Conservation (phyloP, 2,113 vertebrate species). For the Anarrhichthys ocellatus region DNA sequence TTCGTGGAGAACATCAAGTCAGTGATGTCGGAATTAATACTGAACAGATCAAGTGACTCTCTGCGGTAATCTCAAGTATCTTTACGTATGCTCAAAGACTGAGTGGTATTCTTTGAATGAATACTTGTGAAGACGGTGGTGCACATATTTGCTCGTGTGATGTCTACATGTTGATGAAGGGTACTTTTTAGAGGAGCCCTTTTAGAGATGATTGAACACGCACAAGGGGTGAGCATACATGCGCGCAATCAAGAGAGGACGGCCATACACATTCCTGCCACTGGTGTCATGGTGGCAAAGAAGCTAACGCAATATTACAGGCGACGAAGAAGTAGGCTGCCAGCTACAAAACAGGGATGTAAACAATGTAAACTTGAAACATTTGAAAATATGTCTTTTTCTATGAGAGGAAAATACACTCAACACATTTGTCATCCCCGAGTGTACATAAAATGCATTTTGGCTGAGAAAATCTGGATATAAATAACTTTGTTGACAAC, state of each 20-base stretch:
- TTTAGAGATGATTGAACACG: not conserved
- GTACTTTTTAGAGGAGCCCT: not conserved
- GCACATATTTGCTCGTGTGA: not conserved
- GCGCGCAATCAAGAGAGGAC: not conserved
- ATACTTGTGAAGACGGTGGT: not conserved
- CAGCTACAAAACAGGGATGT: not conserved
- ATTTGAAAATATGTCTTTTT: not conserved
- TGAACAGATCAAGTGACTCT: constrained; percentile 22
- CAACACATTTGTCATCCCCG: not conserved
- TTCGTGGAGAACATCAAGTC: constrained; percentile 2
- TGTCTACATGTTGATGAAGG: not conserved
- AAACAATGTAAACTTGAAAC: not conserved
- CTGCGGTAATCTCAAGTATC: constrained; percentile 34
- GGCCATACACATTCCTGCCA: not conserved
- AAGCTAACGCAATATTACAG: not conserved
- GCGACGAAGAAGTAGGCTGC: not conserved
- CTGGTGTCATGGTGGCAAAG: not conserved
- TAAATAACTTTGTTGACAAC: not conserved
- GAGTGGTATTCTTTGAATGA: constrained; percentile 5
- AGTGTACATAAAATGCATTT: not conserved
- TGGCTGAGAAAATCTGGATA: not conserved
- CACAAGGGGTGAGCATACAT: not conserved
- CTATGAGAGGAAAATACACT: not conserved
- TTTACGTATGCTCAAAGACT: constrained; percentile 22
- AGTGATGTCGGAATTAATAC: constrained; percentile 1